These are phyloP conservation scores for Etheostoma cragini DNA, from an alignment of 2,113 vertebrate species.

Conservation along the genomic window DNA sequence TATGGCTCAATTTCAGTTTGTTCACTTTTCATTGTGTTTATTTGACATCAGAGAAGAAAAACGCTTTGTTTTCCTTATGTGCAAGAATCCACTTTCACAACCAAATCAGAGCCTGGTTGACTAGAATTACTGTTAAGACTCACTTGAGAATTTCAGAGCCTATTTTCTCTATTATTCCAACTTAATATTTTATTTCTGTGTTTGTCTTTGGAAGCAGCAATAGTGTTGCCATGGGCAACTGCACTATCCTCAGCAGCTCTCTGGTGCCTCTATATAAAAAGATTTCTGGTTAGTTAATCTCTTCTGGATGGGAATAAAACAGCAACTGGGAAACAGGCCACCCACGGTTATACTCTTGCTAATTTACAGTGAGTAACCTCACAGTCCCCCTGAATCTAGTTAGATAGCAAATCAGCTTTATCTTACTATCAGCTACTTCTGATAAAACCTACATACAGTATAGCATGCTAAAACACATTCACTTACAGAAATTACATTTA, in stretches of 20 bases:
- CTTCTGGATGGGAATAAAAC: constrained; percentile 72
- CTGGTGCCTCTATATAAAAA: constrained; percentile 63
- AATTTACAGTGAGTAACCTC: constrained; percentile 53
- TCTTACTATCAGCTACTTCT: not conserved
- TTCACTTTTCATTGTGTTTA: not conserved
- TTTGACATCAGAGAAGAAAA: constrained; percentile 11
- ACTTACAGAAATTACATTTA: not conserved
- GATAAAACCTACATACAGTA: constrained; percentile 5
- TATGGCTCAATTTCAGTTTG: not conserved
- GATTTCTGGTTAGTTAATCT: constrained; percentile 76
- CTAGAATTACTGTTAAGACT: constrained; percentile 23
- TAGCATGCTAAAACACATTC: constrained; percentile 1
- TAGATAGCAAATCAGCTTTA: constrained; percentile 16
- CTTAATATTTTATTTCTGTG: constrained; percentile 68
- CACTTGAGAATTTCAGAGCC: constrained; percentile 26
- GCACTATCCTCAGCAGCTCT: constrained; percentile 71
- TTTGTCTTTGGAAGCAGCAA: constrained; percentile 75
- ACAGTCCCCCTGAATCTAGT: constrained; percentile 10
- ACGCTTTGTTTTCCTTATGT: not conserved
- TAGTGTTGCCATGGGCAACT: constrained; percentile 82
- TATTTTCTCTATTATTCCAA: constrained; percentile 43
- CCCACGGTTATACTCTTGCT: constrained; percentile 61
- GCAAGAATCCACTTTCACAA: not conserved
- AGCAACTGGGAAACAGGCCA: constrained; percentile 72
- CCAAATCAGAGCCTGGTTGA: not conserved